These are phyloP conservation scores for Hydrotaea cyrtoneurina DNA, from an alignment of 2,888 invertebrate species.

Conservation along the genomic window DNA sequence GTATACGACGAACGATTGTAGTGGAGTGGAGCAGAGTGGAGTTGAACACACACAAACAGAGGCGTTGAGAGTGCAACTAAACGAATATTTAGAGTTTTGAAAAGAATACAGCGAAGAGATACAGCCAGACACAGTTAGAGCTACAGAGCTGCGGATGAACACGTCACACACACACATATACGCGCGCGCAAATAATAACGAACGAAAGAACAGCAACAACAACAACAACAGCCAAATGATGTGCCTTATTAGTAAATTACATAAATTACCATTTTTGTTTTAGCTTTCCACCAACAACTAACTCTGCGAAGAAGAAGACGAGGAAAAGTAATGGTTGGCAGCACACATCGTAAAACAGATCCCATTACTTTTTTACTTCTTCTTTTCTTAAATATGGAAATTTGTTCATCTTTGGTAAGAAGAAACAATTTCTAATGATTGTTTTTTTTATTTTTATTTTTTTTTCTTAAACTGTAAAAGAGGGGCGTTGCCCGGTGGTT, in stretches of 20 bases:
- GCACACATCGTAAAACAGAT: background rate
- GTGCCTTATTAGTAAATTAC: conserved; percentile 16
- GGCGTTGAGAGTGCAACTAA: conserved; percentile 2
- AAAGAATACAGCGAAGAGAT: background rate
- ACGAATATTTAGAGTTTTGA: conserved; percentile 1
- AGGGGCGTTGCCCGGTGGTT: background rate
- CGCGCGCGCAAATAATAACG: too few relatives aligned
- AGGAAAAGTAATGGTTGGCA: background rate
- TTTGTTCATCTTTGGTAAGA: background rate
- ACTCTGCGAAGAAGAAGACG: background rate
- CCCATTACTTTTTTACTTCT: background rate
- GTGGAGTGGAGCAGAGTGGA: background rate
- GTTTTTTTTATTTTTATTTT: background rate
- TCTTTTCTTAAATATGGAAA: background rate
- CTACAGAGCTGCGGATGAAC: background rate
- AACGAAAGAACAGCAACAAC: background rate
- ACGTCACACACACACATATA: background rate
- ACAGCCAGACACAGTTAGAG: background rate
- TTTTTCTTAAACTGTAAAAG: background rate
- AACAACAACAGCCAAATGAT: background rate
- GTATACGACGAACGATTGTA: background rate
- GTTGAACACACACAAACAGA: background rate
- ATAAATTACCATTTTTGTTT: background rate
- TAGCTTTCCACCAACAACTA: background rate
- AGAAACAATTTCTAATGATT: background rate